These are phyloP conservation scores for Heteromormyrus szaboi DNA, from an alignment of 2,797 vertebrate species.

Conservation along the genomic window DNA sequence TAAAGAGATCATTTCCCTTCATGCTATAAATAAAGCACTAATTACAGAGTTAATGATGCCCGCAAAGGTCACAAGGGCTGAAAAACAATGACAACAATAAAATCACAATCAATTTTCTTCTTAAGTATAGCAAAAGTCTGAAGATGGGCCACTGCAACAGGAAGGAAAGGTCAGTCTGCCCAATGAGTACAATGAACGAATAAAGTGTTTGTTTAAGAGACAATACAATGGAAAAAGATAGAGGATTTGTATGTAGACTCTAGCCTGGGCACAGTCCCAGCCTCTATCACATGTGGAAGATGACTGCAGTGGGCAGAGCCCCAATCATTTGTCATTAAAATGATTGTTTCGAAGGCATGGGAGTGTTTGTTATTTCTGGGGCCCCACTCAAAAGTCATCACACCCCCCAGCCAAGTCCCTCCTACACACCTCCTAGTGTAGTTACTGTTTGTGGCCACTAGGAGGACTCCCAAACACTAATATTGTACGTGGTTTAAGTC, in stretches of 20 bases:
- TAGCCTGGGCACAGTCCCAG: not conserved
- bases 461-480: not conserved
- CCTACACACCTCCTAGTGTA: not conserved
- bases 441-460: not conserved
- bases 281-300: not conserved
- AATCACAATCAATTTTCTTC: not conserved
- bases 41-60: not conserved
- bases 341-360: not conserved
- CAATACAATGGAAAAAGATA: constrained; percentile 17
- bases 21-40: constrained; percentile 10
- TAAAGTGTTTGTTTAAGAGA: constrained; percentile 21
- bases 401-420: not conserved
- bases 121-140: not conserved
- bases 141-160: not conserved
- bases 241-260: not conserved
- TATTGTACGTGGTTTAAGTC: not conserved
- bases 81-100: not conserved
- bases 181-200: constrained; percentile 6
- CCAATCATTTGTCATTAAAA: not conserved
- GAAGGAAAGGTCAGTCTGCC: constrained; percentile 17
- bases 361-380: not conserved
- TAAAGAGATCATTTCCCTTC: not conserved
- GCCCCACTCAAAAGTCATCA: not conserved
- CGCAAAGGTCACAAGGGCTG: not conserved
- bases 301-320: not conserved